A percentile compares a stretch with the other conserved stretches of the same genome.
phyloP scores from a whole-genome alignment of 2,888 invertebrate genomes.

The Cremastobaeus sp. region DNA sequence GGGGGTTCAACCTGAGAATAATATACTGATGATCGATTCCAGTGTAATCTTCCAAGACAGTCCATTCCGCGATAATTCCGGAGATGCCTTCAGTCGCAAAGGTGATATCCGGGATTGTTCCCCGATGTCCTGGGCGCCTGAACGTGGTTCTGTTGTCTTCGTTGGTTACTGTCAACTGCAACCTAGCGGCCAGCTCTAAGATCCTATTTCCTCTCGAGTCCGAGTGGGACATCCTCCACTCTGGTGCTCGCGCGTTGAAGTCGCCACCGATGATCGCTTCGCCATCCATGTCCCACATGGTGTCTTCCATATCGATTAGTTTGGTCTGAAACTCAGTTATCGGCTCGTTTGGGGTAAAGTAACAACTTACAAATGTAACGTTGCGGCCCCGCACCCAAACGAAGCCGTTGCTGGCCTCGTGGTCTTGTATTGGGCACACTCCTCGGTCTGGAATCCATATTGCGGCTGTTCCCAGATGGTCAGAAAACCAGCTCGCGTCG shows the following conservation, averaged over 20 bases:
- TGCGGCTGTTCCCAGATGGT: no score
- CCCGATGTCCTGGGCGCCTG: not conserved
- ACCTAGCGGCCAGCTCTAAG: not conserved
- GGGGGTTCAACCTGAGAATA: not conserved
- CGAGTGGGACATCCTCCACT: no score
- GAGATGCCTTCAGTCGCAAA: not conserved
- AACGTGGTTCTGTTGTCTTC: not conserved
- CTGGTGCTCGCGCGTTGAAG: no score
- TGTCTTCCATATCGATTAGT: not conserved
- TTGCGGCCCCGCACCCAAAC: not conserved
- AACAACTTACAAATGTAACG: not conserved
- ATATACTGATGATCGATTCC: not conserved
- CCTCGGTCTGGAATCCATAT: not conserved
- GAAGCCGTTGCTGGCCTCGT: not conserved
- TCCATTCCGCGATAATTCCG: not conserved
- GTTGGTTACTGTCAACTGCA: not conserved
- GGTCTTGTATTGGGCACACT: not conserved
- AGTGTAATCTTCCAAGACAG: not conserved
- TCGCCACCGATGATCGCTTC: not conserved
- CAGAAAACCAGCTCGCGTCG: slow-evolving; percentile 19
- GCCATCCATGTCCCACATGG: not conserved
- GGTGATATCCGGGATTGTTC: not conserved
- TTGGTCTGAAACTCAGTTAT: not conserved
- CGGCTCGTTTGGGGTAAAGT: no score
- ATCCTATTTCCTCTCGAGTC: not conserved